phyloP scores from a whole-genome alignment of 1,140 invertebrate species.

The Yoshiicerus persimilis region DNA sequence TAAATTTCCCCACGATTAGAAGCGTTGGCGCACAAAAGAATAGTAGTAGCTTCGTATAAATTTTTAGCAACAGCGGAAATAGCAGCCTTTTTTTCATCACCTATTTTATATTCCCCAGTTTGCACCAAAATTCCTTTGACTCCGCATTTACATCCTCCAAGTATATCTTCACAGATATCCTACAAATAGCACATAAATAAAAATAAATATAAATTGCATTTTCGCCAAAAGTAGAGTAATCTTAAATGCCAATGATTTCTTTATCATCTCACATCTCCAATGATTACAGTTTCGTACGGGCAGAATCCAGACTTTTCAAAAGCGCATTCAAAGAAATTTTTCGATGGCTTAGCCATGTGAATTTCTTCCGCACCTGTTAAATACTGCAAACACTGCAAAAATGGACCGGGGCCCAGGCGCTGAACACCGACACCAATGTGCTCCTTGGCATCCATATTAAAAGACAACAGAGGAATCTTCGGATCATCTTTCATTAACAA shows the following conservation, averaged over 20 bases:
- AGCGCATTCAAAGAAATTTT: not conserved
- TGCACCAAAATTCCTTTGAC: not conserved
- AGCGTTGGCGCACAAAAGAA: not conserved
- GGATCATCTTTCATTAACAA: not conserved
- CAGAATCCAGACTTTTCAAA: not conserved
- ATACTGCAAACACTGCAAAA: not conserved
- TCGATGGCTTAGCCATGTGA: not conserved
- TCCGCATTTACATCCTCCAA: not conserved
- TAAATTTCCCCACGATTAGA: not conserved
- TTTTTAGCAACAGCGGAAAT: not conserved
- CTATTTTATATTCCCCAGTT: not conserved
- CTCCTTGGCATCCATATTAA: not conserved
- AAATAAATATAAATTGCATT: not conserved
- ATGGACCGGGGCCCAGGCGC: not conserved
- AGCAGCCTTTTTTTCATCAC: not conserved
- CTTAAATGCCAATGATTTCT: too few species aligned
- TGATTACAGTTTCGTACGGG: not conserved
- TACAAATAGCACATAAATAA: not conserved
- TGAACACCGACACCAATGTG: not conserved
- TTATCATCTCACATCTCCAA: not conserved
- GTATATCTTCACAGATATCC: not conserved
- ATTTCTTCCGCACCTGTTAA: not conserved
- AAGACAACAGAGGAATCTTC: not conserved
- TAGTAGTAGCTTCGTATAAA: not conserved
- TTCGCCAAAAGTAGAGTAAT: too few species aligned